These are phyloP conservation scores for Tenthredo scrophulariae DNA, from an alignment of 2,888 invertebrate genomes.

Conservation along the genomic window DNA sequence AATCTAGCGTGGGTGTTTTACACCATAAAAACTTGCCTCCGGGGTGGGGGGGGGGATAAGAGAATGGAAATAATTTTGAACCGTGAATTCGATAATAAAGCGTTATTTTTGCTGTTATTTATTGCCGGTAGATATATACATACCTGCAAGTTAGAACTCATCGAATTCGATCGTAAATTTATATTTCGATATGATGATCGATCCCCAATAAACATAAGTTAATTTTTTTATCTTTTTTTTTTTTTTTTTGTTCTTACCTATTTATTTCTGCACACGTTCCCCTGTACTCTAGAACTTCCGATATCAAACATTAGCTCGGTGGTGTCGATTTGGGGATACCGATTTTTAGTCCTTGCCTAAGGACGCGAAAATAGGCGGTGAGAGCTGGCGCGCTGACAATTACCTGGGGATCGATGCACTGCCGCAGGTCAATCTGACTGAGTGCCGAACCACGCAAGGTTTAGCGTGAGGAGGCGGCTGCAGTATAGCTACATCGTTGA, in stretches of 20 bases:
- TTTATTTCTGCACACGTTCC: constrained; percentile 3
- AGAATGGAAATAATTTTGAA: neutral
- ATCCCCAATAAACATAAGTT: neutral
- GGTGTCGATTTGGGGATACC: constrained; percentile 65
- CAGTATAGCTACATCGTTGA: neutral
- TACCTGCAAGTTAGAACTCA: neutral
- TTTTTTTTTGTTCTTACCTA: neutral
- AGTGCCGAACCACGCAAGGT: constrained; percentile 26
- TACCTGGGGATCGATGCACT: constrained; percentile 76
- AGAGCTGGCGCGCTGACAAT: constrained; percentile 76
- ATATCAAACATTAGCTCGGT: constrained; percentile 13
- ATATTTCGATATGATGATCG: constrained; percentile 55
- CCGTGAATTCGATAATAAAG: neutral
- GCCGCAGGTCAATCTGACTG: constrained; percentile 67
- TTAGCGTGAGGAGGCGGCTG: neutral
- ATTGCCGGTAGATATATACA: neutral
- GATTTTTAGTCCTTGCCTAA: constrained; percentile 63
- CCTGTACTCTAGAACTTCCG: constrained; percentile 38
- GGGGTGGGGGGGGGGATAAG: neutral
- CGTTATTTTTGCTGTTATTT: constrained; percentile 23
- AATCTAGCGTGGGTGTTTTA: constrained; percentile 7
- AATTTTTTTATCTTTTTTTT: neutral
- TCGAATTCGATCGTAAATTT: constrained; percentile 55
- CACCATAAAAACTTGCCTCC: neutral
- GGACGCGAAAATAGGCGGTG: neutral